These are phyloP conservation scores for Caenorhabditis afra DNA, from an alignment of 2,888 invertebrate genomes.

Conservation along the genomic window DNA sequence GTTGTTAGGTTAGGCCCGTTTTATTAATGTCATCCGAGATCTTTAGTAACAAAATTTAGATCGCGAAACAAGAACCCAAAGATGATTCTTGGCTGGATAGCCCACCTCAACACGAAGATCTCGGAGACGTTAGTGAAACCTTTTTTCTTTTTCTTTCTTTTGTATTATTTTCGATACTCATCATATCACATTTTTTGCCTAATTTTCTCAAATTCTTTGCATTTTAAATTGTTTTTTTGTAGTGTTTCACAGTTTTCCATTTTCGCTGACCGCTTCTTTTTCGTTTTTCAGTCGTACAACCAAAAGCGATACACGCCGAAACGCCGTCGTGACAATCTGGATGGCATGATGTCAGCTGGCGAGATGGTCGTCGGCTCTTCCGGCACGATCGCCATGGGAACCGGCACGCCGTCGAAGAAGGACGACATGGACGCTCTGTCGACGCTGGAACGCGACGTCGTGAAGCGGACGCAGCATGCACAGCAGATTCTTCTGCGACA, in stretches of 20 bases:
- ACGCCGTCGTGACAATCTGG: slow-evolving; percentile 69
- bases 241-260: too few relatives aligned
- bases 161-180: neutral
- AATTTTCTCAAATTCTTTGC: too few relatives aligned
- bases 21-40: slow-evolving; percentile 43
- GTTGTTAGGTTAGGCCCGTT: neutral
- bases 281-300: slow-evolving; percentile 69
- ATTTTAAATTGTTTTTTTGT: slow-evolving; percentile 1
- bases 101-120: slow-evolving; percentile 51
- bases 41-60: slow-evolving; percentile 32
- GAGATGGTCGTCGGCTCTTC: slow-evolving; percentile 54
- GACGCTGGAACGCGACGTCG: slow-evolving; percentile 77
- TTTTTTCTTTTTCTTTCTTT: slow-evolving; percentile 17
- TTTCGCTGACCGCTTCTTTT: too few relatives aligned
- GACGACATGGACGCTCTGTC: slow-evolving; percentile 77
- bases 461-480: slow-evolving; percentile 79
- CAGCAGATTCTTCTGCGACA: slow-evolving; percentile 67
- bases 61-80: slow-evolving; percentile 56
- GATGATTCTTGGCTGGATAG: slow-evolving; percentile 52
- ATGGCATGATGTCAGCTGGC: slow-evolving; percentile 53
- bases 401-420: slow-evolving; percentile 46
- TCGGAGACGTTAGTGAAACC: slow-evolving; percentile 60
- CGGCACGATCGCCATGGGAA: slow-evolving; percentile 50
- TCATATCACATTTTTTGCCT: neutral
- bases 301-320: slow-evolving; percentile 80